These are phyloP conservation scores for Botia kubotai DNA, from an alignment of 2,797 vertebrate genomes.

Conservation along the genomic window DNA sequence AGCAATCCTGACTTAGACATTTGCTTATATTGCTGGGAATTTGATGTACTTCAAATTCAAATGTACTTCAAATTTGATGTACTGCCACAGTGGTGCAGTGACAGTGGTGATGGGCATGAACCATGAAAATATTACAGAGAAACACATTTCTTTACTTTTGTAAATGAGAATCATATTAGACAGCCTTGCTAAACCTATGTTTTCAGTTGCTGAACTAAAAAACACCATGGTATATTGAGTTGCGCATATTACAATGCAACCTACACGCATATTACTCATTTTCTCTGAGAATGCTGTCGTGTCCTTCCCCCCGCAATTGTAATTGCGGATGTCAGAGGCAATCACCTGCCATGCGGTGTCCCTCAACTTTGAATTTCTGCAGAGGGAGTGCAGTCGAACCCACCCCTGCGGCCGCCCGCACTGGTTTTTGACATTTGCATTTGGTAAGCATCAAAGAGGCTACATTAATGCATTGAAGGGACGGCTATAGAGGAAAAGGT, in stretches of 20 bases:
- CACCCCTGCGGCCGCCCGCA: conserved; percentile 80
- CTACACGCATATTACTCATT: conserved; percentile 29
- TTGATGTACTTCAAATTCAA: background rate
- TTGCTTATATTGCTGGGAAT: background rate
- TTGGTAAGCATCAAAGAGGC: conserved; percentile 77
- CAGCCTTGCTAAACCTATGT: conserved; percentile 14
- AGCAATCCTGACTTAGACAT: background rate
- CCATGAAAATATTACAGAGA: conserved; percentile 17
- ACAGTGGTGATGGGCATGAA: background rate
- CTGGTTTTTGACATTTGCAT: conserved; percentile 86
- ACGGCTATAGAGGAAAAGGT: conserved; percentile 72
- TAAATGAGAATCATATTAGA: conserved; percentile 15
- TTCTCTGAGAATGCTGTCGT: conserved; percentile 81
- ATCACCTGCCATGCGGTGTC: conserved; percentile 77
- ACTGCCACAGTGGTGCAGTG: background rate
- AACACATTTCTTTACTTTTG: conserved; percentile 17
- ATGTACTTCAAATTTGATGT: too few relatives aligned
- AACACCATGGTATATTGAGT: conserved; percentile 46
- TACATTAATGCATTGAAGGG: conserved; percentile 82
- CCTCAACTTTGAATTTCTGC: conserved; percentile 86
- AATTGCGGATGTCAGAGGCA: conserved; percentile 86
- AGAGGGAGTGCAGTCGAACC: conserved; percentile 79
- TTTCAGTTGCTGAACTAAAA: conserved; percentile 37
- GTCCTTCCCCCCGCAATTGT: conserved; percentile 80
- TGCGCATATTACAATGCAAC: background rate